Conservation (phyloP, 2,888 invertebrate genomes). For the Chrysolina oricalcia region DNA sequence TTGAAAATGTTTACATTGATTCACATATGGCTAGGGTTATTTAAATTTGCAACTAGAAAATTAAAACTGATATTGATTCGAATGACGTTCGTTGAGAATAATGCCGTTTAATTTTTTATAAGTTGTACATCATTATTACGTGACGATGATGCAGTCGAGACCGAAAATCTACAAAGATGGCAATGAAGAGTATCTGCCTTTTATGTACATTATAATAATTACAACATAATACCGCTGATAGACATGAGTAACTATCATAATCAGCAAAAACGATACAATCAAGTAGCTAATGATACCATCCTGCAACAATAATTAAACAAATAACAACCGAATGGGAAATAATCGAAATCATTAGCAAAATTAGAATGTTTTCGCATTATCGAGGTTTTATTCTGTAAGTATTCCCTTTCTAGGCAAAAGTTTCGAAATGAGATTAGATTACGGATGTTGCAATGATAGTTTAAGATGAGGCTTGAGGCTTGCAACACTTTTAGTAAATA, state of each 20-base stretch:
- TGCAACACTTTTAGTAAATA: background rate
- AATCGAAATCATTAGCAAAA: background rate
- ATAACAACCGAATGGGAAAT: background rate
- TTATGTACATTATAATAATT: background rate
- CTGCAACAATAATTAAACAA: background rate
- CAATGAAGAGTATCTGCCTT: background rate
- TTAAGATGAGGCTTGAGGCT: conserved; percentile 26
- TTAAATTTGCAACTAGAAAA: too few relatives aligned
- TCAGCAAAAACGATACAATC: background rate
- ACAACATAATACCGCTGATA: background rate
- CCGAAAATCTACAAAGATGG: background rate
- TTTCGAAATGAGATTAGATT: conserved; percentile 30
- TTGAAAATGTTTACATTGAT: too few relatives aligned
- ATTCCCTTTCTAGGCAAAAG: conserved; percentile 30
- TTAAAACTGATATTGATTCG: too few relatives aligned
- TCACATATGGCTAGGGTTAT: too few relatives aligned
- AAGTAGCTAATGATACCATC: background rate
- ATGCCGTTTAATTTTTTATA: too few relatives aligned
- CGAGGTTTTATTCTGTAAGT: background rate
- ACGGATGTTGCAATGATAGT: conserved; percentile 19
- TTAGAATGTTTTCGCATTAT: background rate
- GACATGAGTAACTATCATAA: background rate
- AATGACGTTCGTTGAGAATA: too few relatives aligned
- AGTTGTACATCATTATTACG: too few relatives aligned
- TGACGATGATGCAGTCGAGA: too few relatives aligned